These are phyloP conservation scores for Ahaetulla prasina DNA, from an alignment of 2,113 vertebrate species.

Conservation along the genomic window DNA sequence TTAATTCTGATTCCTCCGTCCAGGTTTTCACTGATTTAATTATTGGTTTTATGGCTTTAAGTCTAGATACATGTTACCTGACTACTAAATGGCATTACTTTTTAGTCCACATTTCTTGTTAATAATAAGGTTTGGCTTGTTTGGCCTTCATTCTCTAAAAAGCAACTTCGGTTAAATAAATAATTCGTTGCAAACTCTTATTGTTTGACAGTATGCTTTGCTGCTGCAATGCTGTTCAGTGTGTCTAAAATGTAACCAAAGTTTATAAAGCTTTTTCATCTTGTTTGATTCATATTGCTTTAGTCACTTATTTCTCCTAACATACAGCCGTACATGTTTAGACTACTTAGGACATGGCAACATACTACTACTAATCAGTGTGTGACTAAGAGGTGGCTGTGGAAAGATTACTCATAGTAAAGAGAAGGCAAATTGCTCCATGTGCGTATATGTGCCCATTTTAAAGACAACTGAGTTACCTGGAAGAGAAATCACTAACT, in stretches of 20 bases:
- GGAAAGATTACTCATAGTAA: neutral
- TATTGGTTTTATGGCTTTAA: too few relatives aligned
- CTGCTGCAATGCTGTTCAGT: neutral
- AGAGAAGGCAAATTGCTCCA: neutral
- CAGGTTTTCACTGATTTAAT: too few relatives aligned
- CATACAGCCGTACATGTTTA: neutral
- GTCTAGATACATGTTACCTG: neutral
- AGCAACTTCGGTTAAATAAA: neutral
- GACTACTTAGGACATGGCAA: neutral
- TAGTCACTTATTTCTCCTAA: neutral
- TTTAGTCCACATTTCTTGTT: neutral
- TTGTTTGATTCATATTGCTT: neutral
- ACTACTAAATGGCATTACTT: neutral
- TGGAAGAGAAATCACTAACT: neutral
- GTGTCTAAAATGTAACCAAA: neutral
- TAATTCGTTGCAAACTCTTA: neutral
- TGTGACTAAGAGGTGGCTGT: neutral
- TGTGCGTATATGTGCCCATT: neutral
- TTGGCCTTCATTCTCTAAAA: neutral
- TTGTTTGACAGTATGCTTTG: neutral
- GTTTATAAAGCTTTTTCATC: neutral
- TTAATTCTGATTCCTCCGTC: too few relatives aligned
- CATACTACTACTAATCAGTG: neutral
- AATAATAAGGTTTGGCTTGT: neutral
- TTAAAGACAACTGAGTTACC: neutral